phyloP scores from a whole-genome alignment of 2,888 invertebrate genomes.

The Caenorhabditis sulstoni region DNA sequence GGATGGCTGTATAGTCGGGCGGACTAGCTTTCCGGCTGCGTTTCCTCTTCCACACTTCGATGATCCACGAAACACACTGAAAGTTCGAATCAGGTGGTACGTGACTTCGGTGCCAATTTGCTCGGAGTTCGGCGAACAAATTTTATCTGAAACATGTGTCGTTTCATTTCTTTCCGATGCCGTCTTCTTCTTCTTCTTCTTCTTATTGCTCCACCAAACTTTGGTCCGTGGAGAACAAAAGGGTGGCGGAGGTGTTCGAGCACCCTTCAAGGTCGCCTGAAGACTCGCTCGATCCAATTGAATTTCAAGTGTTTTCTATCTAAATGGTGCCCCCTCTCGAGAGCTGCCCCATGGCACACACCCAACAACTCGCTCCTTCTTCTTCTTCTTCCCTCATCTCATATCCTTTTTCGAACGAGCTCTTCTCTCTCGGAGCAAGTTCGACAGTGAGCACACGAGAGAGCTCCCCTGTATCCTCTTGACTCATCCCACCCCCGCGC shows the following conservation, averaged over 20 bases:
- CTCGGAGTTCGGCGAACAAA: no score
- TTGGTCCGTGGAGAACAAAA: constrained; percentile 44
- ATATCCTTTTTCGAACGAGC: constrained; percentile 44
- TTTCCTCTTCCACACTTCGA: no score
- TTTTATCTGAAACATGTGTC: background rate
- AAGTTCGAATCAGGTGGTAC: no score
- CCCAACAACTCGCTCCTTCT: constrained; percentile 32
- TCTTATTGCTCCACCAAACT: constrained; percentile 24
- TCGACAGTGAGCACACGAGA: constrained; percentile 22
- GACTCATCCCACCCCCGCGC: constrained; percentile 16
- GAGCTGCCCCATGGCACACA: constrained; percentile 11
- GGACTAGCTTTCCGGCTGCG: no score
- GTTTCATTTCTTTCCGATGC: constrained; percentile 5
- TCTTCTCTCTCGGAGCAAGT: constrained; percentile 9
- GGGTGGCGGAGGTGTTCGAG: constrained; percentile 53
- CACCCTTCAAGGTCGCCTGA: constrained; percentile 34
- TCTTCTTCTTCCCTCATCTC: constrained; percentile 24
- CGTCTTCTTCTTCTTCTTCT: constrained; percentile 9
- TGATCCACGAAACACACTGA: no score
- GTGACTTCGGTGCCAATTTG: no score
- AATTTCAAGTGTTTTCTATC: constrained; percentile 59
- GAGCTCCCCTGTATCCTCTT: constrained; percentile 51
- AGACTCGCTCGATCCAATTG: constrained; percentile 51
- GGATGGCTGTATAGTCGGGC: no score
- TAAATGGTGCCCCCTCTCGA: constrained; percentile 51